Percentiles rank a stretch among this genome's conserved stretches.
These are phyloP conservation scores for Pterois miles DNA, from an alignment of 2,797 vertebrate genomes.

Conservation along the genomic window DNA sequence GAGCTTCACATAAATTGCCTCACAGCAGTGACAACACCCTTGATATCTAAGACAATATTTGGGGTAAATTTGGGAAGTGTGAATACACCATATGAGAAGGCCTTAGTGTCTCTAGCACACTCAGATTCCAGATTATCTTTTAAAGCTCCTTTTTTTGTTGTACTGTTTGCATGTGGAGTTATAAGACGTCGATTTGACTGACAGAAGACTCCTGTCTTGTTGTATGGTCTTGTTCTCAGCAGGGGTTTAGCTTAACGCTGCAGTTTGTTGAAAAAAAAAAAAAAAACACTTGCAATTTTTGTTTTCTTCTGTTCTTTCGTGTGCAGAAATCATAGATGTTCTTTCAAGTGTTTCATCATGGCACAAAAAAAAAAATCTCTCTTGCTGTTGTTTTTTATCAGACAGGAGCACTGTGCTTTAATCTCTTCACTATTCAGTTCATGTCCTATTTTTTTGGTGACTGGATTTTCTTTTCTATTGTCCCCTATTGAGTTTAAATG, in stretches of 20 bases:
- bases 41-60: not conserved
- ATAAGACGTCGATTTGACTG: slow-evolving; percentile 2
- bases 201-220: slow-evolving; percentile 2
- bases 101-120: slow-evolving; percentile 12
- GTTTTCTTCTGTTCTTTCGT: slow-evolving; percentile 39
- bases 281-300: slow-evolving; percentile 26
- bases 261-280: not conserved
- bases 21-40: slow-evolving; percentile 1
- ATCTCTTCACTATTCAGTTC: slow-evolving; percentile 26
- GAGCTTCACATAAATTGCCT: slow-evolving; percentile 20
- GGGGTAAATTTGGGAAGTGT: not conserved
- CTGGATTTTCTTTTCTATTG: not conserved
- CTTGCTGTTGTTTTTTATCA: slow-evolving; percentile 7
- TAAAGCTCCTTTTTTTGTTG: slow-evolving; percentile 12
- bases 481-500: slow-evolving; percentile 35
- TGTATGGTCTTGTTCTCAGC: slow-evolving; percentile 29
- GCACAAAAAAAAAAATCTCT: not conserved
- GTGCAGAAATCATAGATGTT: slow-evolving; percentile 21
- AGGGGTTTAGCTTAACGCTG: slow-evolving; percentile 16
- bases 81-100: not conserved
- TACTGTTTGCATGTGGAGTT: slow-evolving; percentile 4
- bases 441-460: slow-evolving; percentile 28
- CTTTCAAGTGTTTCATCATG: slow-evolving; percentile 48
- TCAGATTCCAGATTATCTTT: slow-evolving; percentile 17
- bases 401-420: slow-evolving; percentile 19